Base-by-base conservation (phyloP, 2,888 invertebrate species). In the Hesperia comma region DNA sequence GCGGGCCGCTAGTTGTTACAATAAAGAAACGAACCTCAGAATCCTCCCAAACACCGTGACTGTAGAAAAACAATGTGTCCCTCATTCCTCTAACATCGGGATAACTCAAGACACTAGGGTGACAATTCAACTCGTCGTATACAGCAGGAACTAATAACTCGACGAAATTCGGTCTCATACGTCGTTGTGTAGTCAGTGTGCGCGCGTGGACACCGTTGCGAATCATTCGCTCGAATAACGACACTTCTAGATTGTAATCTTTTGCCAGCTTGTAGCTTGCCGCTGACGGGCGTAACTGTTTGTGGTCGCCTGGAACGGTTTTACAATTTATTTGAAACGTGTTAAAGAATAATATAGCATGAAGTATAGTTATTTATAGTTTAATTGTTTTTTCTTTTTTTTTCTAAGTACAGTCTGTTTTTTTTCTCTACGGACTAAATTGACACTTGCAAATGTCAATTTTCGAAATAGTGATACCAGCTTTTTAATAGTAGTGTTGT, bases 171-270 rank as follows among this genome's bases (percentile, higher is more conserved):
- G 95, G 94, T 17, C 96, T 89, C 97, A 97, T 97, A 56, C 97
- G 91, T 74, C 97, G 95, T 78, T 98, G 98, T 0, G 93, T 93
- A 15, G 93, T 88, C 0, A 97, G 82, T 0, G 92, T 87, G 1
- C 93, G 87, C 10, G 93, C 94, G 64, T 95, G 94, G 2, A 95
- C 77, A 0, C 94, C 93, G 74, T 96, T 95, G 1, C 93, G 92
- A 2, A 97, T 93, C 94, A 97, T 94, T 8, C 97, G 93, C 78
- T 98, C 97, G 86, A 98, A 98, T 7, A 98, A 90, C 0, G 97
- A 97, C 57, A 97, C 90, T 69, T 97, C 96, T 68, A 97, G 82
- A 49, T 95, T 94, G 79, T 94, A 96, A 43, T 94, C 82, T 75
- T 87, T 94, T 0, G 95, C 95, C 62, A 97, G 85, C 54, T 93